Base-by-base conservation (phyloP, 2,888 invertebrate genomes). In the Patella depressa region DNA sequence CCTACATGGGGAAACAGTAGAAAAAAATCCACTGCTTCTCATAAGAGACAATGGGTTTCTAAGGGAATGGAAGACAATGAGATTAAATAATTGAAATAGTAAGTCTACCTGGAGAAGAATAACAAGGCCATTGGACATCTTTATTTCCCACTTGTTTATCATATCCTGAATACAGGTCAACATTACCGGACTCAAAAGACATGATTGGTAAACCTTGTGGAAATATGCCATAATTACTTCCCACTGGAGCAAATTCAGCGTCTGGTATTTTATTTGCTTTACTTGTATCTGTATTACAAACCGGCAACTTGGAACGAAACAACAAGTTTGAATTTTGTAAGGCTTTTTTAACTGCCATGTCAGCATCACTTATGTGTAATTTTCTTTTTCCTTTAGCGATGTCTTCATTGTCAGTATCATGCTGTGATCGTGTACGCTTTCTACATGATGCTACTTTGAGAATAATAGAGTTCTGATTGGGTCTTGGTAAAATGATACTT, bases 401-500 rank as follows among this genome's bases (percentile, higher is more conserved):
- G 24, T 24, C 19, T 12, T 65, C 65, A 65, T 65, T 19, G 24
- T 65, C 65, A 11, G 19, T 65, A 14, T 65, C 65, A 65, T 65
- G 9, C 12, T 24, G 19, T 45, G 45, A 45, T 19, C 65, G 19
- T 24, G 19, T 65, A 24, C 65, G 9, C 9, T 65, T 65, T 65
- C 65, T 19, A 65, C 19, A 65, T 3, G 65, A 65, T 24, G 19
- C 65, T 2, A 65, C 65, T 24, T 65, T 65, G 19, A 65, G 65
- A 12, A 65, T 24, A 15, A 65, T 65, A 11, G 65, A 65, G 24
- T 65, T 65, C 19, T 65, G 19, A 15, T 65, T 65, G 11, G 65
- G 65, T 70, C 81, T 83, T 3, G 81, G 76, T 71, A 82, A 80
- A 34, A 83, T 75, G 3, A 84, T 77, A 69, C 80, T 83, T 5